Percentiles rank a stretch among this genome's conserved stretches.
These are phyloP conservation scores for Heteractis magnifica DNA, from an alignment of 92 coral and sea anemone genomes.

Conservation along the genomic window DNA sequence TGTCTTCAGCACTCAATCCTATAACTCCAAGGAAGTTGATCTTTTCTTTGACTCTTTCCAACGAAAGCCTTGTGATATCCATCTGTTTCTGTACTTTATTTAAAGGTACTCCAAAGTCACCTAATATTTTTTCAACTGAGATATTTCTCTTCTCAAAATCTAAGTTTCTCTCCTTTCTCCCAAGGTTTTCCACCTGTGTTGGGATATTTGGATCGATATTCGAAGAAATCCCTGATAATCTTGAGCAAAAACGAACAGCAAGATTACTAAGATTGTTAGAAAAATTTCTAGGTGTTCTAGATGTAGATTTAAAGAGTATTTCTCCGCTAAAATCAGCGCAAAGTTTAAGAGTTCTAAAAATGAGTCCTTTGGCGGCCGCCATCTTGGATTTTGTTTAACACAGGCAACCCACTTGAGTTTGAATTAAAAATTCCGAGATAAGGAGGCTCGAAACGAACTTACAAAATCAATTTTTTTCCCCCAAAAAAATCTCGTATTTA, in stretches of 20 bases:
- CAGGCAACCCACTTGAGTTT: constrained; percentile 9
- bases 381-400: constrained; percentile 18
- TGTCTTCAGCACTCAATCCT: constrained; percentile 46
- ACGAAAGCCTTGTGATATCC: constrained; percentile 46
- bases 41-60: constrained; percentile 46
- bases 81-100: constrained; percentile 33
- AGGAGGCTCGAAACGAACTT: neutral
- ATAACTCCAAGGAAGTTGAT: constrained; percentile 42
- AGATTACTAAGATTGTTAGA: neutral
- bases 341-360: constrained; percentile 7
- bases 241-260: constrained; percentile 12
- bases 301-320: neutral
- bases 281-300: neutral
- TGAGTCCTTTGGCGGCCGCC: neutral
- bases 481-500: neutral
- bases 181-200: neutral
- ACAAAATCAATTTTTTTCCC: neutral
- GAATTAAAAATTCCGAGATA: neutral
- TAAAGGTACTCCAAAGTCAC: constrained; percentile 36
- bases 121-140: constrained; percentile 38
- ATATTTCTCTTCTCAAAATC: constrained; percentile 29
- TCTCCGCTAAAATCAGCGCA: neutral
- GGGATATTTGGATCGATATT: neutral
- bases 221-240: neutral
- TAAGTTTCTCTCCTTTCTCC: neutral